Base-by-base conservation (phyloP, 2,797 vertebrate species). In the Botia almorhae region DNA sequence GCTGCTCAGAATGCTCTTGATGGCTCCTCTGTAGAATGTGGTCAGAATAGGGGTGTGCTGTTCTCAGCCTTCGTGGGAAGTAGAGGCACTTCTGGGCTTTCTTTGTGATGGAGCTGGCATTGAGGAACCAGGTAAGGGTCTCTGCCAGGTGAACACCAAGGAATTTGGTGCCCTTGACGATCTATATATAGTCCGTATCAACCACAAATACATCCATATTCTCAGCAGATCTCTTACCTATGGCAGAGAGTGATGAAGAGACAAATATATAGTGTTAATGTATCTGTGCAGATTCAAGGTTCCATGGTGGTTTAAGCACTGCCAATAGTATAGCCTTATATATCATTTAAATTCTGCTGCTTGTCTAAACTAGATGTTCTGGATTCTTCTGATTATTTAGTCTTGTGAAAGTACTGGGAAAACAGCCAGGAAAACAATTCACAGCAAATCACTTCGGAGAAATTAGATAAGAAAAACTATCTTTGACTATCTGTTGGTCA, bases 121-220 rank as follows among this genome's bases (percentile, higher is more conserved):
- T 48, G 46, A 69, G 21, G 17, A 81, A 86, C 87, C 56, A 94
- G 33, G 2, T 93, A 92, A 2, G 90, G 88, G 46, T 11, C 23
- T 26, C 23, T 26, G 23, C 23, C 23, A 26, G 23, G 23, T 26
- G 1, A 26, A 26, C 23, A 26, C 23, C 23, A 26, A 26, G 23
- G 23, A 26, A 26, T 26, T 26, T 26, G 23, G 23, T 26, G 23
- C 23, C 23, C 23, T 26, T 26, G 23, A 26, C 2, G 23, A 26
- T 26, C 23, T 26, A 26, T 26, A 26, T 87, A 78, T 94, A 90
- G 83, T 94, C 93, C 0, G 91, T 92, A 3, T 94, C 91, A n/a
- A 80, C 76, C 3, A 95, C 84, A 55, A 86, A 73, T 26, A 95
- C 87, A 0, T 92, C 87, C 1, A 85, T 90, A 85, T 93, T 82